Conservation (phyloP, 1,140 invertebrate genomes). For the Mactra quadrangularis region DNA sequence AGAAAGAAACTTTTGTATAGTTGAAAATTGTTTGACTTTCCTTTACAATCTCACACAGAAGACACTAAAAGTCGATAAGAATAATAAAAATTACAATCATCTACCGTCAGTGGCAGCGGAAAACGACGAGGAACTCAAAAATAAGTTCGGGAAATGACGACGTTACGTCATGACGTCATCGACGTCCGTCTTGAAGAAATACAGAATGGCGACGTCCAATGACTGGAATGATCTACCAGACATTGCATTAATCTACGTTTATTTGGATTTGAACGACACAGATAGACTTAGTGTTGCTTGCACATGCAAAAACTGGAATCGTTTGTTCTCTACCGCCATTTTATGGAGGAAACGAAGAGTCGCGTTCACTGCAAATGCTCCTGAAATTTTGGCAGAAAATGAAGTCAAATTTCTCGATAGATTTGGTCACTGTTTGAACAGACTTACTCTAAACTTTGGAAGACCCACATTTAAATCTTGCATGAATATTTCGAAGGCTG, state of each 20-base stretch:
- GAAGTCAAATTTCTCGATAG: slow-evolving; percentile 60
- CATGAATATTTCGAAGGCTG: slow-evolving; percentile 60
- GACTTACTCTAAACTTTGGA: slow-evolving; percentile 54
- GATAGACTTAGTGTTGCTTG: slow-evolving; percentile 53
- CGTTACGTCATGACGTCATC: slow-evolving; percentile 46
- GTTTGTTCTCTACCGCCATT: slow-evolving; percentile 63
- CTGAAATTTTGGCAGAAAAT: slow-evolving; percentile 37
- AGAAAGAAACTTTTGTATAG: no score
- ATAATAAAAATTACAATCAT: no score
- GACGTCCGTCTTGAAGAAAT: not conserved
- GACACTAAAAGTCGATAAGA: no score
- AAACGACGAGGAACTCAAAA: no score
- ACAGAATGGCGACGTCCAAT: slow-evolving; percentile 28
- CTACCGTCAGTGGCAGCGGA: no score
- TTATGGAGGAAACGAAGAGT: slow-evolving; percentile 65
- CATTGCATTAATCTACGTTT: slow-evolving; percentile 62
- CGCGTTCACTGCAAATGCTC: slow-evolving; percentile 34
- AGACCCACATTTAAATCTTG: slow-evolving; percentile 59
- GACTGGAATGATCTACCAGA: slow-evolving; percentile 66
- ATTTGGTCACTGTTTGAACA: slow-evolving; percentile 62
- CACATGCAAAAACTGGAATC: slow-evolving; percentile 68
- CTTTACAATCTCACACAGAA: no score
- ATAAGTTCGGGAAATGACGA: not conserved
- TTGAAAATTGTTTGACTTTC: no score
- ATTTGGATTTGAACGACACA: slow-evolving; percentile 42